Evolutionary conservation across 2,113 vertebrate genomes (phyloP).

Genomic region (Stegastes partitus): DNA sequence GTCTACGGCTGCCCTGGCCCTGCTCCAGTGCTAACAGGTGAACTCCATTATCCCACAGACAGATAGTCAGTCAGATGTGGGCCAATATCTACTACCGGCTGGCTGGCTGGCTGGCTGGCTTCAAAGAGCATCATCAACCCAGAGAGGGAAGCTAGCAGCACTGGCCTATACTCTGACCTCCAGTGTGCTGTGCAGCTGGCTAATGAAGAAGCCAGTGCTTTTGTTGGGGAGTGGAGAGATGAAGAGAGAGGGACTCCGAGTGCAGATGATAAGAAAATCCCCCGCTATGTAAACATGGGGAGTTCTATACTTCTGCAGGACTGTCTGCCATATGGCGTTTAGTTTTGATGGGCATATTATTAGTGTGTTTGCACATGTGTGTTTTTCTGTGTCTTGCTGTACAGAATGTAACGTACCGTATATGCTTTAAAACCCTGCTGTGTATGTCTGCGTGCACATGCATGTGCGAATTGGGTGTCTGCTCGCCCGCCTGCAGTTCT

Average conservation of each 20-base stretch:
- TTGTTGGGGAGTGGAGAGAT: conserved; percentile 25
- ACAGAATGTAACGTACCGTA: conserved; percentile 44
- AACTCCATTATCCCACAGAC: conserved; percentile 77
- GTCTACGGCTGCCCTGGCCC: conserved; percentile 74
- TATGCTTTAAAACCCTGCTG: neutral
- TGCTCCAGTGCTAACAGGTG: conserved; percentile 82
- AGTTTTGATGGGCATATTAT: conserved; percentile 40
- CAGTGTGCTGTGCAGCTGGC: conserved; percentile 38
- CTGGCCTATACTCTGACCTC: conserved; percentile 39
- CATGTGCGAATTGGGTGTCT: conserved; percentile 66
- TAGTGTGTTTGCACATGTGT: conserved; percentile 12
- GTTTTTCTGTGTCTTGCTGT: conserved; percentile 21
- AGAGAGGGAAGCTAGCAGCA: conserved; percentile 42
- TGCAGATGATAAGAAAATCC: conserved; percentile 63
- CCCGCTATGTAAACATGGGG: conserved; percentile 41
- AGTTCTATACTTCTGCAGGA: conserved; percentile 33
- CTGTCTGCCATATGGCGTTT: conserved; percentile 69
- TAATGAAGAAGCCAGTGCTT: conserved; percentile 44
- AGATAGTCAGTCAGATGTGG: conserved; percentile 68
- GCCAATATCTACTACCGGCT: conserved; percentile 68
- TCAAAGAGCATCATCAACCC: conserved; percentile 64
- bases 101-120: conserved; percentile 48
- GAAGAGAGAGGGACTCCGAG: conserved; percentile 37
- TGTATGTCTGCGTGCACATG: conserved; percentile 9
- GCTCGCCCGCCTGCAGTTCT: conserved; percentile 58